Evolutionary conservation across 2,113 vertebrate species (phyloP).

Genomic region (Petaurus breviceps): DNA sequence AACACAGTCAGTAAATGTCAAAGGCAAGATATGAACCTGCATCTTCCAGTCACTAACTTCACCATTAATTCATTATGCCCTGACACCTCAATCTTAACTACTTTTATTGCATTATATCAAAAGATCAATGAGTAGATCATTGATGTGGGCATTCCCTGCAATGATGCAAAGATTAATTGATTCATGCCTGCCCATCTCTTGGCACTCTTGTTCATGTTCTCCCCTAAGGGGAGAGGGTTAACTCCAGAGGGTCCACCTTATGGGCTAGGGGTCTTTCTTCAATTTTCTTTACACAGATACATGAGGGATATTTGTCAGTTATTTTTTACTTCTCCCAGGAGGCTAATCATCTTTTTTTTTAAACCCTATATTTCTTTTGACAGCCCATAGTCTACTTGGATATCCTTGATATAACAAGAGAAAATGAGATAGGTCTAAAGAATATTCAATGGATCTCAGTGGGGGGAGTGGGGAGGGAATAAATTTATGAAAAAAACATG

Average conservation of each 20-base stretch:
- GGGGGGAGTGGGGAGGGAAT: no score
- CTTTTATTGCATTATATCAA: not conserved
- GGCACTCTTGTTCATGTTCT: no score
- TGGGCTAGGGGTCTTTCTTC: not conserved
- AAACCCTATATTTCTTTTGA: no score
- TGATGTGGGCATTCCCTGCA: not conserved
- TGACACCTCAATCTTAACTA: not conserved
- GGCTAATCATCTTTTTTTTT: not conserved
- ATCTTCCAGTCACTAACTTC: not conserved
- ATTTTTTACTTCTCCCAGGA: not conserved
- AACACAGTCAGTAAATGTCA: not conserved
- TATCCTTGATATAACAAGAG: not conserved
- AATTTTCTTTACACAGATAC: not conserved
- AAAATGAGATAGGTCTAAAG: not conserved
- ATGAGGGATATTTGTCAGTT: not conserved
- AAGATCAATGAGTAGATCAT: not conserved
- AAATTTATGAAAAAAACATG: not conserved
- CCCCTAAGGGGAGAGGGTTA: not conserved
- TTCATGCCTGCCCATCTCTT: not conserved
- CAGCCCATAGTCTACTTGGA: not conserved
- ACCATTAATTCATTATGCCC: not conserved
- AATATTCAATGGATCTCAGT: not conserved
- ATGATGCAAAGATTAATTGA: not conserved
- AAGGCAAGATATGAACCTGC: no score
- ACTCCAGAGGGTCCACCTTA: not conserved